Evolutionary conservation across 1,140 invertebrate genomes (phyloP), one percentile per base, ranked within the genome.

Genomic region (Oryzaephilus surinamensis): DNA sequence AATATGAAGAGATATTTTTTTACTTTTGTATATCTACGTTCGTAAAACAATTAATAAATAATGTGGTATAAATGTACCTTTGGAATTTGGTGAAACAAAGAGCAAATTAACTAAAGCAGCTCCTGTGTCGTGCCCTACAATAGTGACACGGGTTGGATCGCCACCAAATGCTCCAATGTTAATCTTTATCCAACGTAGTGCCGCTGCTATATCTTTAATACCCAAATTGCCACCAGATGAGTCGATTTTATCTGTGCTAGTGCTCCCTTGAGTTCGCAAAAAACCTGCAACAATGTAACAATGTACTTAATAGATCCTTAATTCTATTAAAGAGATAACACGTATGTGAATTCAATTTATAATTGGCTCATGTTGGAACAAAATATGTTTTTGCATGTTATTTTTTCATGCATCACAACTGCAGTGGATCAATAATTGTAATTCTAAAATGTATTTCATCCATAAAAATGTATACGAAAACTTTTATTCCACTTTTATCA

Each of bases 111-210:
- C 84, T 11, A 89, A 67, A 1, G 84, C 83, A 2, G 89, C 89
- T 3, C 86, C 90, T 2, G 83, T 80, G 28, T 83, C 83, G 57
- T 92, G 85, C 3, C 88, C 91, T 49, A 89, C 72, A n/a, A 94
- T 58, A 4, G 88, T 90, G 17, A 94, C 74, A 24, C 84, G 71
- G 6, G 70, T 65, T 0, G 81, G 74, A 65, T 93, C 86, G 0
- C 85, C 86, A 15, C 81, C 80, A 61, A 92, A 90, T 1, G 79
- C 73, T 0, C 70, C 77, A 12, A 88, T 79, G 58, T 92, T 89
- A 41, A 73, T 69, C 27, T 76, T 72, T 24, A 86, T 72, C 84
- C 84, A 91, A 31, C 69, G 66, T 17, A 90, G 63, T 1, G 74
- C 83, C 57, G 79, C 77, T 5, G 79, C 71, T 20, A 84, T 74